Evolutionary conservation across 1,140 invertebrate genomes (phyloP).

Genomic region (Pteromalus puparum): DNA sequence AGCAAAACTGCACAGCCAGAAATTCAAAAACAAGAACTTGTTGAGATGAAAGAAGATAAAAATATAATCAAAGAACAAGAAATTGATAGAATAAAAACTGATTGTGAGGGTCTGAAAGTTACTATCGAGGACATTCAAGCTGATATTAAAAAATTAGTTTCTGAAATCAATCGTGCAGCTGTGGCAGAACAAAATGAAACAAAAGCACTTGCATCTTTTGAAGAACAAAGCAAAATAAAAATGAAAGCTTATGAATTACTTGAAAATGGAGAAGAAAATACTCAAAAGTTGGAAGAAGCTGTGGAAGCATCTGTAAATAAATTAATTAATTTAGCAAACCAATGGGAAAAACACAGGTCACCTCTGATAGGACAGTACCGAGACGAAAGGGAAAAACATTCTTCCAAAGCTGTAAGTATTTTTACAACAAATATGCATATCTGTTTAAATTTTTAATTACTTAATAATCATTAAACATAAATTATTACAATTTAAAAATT

Average conservation of each 20-base stretch:
- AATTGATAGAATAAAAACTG: conserved; percentile 62
- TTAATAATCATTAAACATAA: conserved; percentile 6
- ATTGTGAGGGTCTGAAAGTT: conserved; percentile 67
- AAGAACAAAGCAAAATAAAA: conserved; percentile 76
- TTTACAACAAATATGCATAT: conserved; percentile 38
- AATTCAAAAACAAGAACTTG: conserved; percentile 36
- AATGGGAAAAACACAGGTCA: conserved; percentile 83
- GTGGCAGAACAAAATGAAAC: conserved; percentile 68
- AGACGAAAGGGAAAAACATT: conserved; percentile 77
- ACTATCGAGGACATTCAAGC: conserved; percentile 67
- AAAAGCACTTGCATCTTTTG: conserved; percentile 67
- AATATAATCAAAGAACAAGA: conserved; percentile 33
- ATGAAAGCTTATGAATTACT: conserved; percentile 80
- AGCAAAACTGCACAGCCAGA: background rate
- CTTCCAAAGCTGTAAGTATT: conserved; percentile 77
- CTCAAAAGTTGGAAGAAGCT: conserved; percentile 78
- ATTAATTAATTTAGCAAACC: conserved; percentile 78
- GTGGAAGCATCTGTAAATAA: conserved; percentile 79
- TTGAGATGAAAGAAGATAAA: conserved; percentile 34
- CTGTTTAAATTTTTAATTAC: conserved; percentile 39
- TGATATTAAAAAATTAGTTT: conserved; percentile 67
- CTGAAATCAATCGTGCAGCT: conserved; percentile 65
- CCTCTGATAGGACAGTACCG: conserved; percentile 81
- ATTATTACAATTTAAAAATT: background rate
- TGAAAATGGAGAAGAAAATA: conserved; percentile 79